A percentile compares a stretch with the other conserved stretches of the same genome.
Conservation (phyloP, 2,888 invertebrate genomes). For the Saturnia pavonia region DNA sequence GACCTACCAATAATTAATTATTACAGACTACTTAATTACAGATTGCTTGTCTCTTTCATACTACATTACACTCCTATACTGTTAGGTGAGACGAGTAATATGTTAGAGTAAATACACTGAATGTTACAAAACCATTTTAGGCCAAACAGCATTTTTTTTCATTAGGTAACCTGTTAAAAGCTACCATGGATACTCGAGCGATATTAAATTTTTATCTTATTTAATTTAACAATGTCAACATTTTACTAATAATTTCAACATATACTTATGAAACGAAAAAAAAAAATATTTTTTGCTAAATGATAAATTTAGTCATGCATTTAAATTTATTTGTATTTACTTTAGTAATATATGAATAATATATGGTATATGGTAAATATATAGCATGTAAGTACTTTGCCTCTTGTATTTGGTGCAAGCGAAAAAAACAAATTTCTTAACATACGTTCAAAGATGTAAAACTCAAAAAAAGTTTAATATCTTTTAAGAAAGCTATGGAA, state of each 20-base stretch:
- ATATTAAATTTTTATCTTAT: neutral
- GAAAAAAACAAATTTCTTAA: too few species aligned
- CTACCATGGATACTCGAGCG: constrained; percentile 12
- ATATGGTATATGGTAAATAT: too few species aligned
- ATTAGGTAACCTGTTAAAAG: neutral
- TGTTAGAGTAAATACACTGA: constrained; percentile 15
- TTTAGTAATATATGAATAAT: too few species aligned
- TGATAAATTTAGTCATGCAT: too few species aligned
- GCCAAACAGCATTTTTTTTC: constrained; percentile 10
- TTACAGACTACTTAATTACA: neutral
- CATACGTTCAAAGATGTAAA: too few species aligned
- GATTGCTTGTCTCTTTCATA: constrained; percentile 9
- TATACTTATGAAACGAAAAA: too few species aligned
- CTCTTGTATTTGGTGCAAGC: too few species aligned
- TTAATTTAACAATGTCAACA: neutral
- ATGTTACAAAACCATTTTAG: constrained; percentile 19
- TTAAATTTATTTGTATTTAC: too few species aligned
- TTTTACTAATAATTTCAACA: neutral
- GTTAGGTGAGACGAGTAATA: constrained; percentile 11
- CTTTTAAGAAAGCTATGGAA: too few species aligned
- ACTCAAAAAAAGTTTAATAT: too few species aligned
- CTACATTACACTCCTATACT: neutral
- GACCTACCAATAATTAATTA: constrained; percentile 17
- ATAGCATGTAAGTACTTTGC: too few species aligned
- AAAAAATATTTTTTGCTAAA: too few species aligned